These are phyloP conservation scores for Mythimna ferrago DNA, from an alignment of 2,888 invertebrate genomes.

Conservation along the genomic window DNA sequence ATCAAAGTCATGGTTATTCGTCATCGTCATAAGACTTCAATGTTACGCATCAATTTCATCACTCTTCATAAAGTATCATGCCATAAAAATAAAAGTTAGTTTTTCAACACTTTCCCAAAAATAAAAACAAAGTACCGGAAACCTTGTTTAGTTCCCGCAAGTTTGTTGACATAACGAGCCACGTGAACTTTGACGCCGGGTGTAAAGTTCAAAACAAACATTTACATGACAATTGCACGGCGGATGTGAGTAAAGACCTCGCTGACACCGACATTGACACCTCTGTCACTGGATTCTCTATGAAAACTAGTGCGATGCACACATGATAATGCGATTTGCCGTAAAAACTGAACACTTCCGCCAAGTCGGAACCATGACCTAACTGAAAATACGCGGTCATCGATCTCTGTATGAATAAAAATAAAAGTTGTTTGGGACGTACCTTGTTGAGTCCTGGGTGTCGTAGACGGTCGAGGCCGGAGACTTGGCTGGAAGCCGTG, in stretches of 20 bases:
- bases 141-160: constrained; percentile 51
- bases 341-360: constrained; percentile 74
- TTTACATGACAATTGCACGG: constrained; percentile 69
- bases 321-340: constrained; percentile 43
- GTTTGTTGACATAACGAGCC: constrained; percentile 75
- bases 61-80: neutral
- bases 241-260: constrained; percentile 36
- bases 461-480: constrained; percentile 93
- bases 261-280: constrained; percentile 33
- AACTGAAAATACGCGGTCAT: constrained; percentile 70
- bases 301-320: constrained; percentile 39
- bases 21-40: constrained; percentile 13
- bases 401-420: constrained; percentile 44
- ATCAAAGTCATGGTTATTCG: constrained; percentile 19
- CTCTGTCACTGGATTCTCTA: constrained; percentile 19
- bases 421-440: neutral
- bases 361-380: constrained; percentile 79
- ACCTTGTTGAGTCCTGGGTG: constrained; percentile 94
- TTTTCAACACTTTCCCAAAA: constrained; percentile 20
- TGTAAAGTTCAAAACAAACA: constrained; percentile 77
- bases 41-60: constrained; percentile 7
- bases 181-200: constrained; percentile 75
- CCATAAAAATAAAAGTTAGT: neutral
- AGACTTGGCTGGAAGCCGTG: constrained; percentile 87
- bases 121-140: constrained; percentile 22